A percentile compares a stretch with the other conserved stretches of the same genome.
These are phyloP conservation scores for Irena cyanogastra DNA, from an alignment of 2,113 vertebrate species.

Conservation along the genomic window DNA sequence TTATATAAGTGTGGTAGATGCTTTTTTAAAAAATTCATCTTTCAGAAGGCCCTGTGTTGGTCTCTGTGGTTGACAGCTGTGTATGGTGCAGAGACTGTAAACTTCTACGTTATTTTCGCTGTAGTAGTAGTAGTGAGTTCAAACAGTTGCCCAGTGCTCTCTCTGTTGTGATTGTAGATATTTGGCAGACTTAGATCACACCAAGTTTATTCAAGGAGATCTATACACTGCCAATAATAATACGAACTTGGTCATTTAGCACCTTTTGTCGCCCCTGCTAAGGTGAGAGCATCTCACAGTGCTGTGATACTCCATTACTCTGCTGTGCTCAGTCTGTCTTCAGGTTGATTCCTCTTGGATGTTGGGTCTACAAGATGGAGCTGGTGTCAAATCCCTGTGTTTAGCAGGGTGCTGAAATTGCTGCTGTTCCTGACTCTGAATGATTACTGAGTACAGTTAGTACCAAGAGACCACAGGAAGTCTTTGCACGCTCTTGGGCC, in stretches of 20 bases:
- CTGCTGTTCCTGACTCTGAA: neutral
- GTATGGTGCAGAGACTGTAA: neutral
- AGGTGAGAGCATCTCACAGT: neutral
- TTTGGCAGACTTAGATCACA: neutral
- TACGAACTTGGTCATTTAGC: neutral
- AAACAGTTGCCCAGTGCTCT: neutral
- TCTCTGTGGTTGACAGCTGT: neutral
- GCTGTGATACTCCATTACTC: rapidly evolving
- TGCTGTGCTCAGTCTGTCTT: neutral
- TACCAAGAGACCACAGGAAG: neutral
- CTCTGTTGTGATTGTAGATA: neutral
- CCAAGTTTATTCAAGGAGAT: neutral
- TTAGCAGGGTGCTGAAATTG: neutral
- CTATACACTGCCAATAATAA: neutral
- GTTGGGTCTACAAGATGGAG: neutral
- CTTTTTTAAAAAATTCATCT: neutral
- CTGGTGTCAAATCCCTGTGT: neutral
- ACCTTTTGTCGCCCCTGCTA: neutral
- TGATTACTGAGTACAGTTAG: neutral
- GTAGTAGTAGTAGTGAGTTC: neutral
- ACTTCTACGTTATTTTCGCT: neutral
- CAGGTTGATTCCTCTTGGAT: neutral
- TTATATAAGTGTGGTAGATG: neutral
- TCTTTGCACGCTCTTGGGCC: neutral
- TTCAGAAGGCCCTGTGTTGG: neutral